These are phyloP conservation scores for Epinephelus awoara DNA, from an alignment of 2,797 vertebrate species.

Conservation along the genomic window DNA sequence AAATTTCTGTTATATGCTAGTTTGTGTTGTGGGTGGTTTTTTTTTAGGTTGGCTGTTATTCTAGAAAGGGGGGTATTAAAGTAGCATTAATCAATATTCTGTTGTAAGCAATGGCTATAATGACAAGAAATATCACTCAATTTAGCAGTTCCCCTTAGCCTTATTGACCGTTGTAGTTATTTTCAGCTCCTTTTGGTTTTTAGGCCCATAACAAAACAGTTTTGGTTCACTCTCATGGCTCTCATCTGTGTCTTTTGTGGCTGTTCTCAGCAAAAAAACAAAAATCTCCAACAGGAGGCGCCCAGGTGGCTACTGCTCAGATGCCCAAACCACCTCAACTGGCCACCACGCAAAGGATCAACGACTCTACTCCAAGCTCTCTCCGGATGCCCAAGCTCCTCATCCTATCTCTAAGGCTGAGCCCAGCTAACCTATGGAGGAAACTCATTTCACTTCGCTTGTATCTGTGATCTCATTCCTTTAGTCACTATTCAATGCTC, in stretches of 20 bases:
- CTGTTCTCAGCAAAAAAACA: not conserved
- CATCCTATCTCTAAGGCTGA: too few species aligned
- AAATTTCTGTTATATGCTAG: not conserved
- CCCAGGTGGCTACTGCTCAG: too few species aligned
- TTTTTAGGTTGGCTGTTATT: not conserved
- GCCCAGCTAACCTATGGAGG: too few species aligned
- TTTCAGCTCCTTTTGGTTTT: not conserved
- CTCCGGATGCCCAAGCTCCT: too few species aligned
- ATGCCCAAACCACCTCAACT: too few species aligned
- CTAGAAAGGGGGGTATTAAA: rapidly evolving
- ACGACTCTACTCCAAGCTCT: too few species aligned
- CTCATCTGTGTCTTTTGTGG: not conserved
- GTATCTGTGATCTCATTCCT: too few species aligned
- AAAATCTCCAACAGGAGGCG: too few species aligned
- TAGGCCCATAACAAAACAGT: not conserved
- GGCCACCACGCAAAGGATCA: too few species aligned
- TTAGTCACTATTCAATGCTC: too few species aligned
- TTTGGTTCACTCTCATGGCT: not conserved
- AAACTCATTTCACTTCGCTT: too few species aligned
- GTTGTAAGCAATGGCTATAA: not conserved
- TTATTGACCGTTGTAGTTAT: not conserved
- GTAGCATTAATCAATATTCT: not conserved
- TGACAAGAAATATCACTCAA: not conserved
- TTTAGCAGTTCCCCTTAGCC: not conserved
- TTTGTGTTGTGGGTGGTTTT: not conserved